These are phyloP conservation scores for Oncopeltus fasciatus DNA, from an alignment of 1,140 invertebrate genomes.

Conservation along the genomic window DNA sequence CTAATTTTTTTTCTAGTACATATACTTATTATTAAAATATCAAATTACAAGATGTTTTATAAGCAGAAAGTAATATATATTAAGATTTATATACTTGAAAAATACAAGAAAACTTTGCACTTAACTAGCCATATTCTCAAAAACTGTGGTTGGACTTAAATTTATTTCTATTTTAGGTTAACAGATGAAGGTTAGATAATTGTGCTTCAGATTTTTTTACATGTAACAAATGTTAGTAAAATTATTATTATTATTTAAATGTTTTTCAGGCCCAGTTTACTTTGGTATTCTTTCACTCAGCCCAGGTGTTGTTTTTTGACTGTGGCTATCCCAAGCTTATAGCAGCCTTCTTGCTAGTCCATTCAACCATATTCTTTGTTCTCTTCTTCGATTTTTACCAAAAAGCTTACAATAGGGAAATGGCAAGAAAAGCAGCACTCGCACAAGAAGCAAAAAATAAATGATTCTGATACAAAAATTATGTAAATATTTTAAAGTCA, in stretches of 20 bases:
- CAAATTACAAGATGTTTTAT: too few relatives aligned
- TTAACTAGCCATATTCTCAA: too few relatives aligned
- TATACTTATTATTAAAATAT: too few relatives aligned
- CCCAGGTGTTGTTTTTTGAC: conserved; percentile 53
- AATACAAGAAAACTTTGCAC: too few relatives aligned
- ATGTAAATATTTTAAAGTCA: not conserved
- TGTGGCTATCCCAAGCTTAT: conserved; percentile 64
- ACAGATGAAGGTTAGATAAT: too few relatives aligned
- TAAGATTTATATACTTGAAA: too few relatives aligned
- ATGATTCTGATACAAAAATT: not conserved
- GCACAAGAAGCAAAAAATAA: not conserved
- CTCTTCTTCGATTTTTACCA: conserved; percentile 86
- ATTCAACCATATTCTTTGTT: conserved; percentile 79
- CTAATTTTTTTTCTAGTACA: too few relatives aligned
- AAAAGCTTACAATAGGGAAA: conserved; percentile 47
- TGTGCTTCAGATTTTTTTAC: too few relatives aligned
- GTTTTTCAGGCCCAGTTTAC: conserved; percentile 58
- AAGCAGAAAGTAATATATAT: too few relatives aligned
- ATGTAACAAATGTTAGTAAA: too few relatives aligned
- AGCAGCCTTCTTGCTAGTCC: conserved; percentile 59
- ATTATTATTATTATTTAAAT: not conserved
- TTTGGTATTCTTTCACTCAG: conserved; percentile 56
- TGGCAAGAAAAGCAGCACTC: not conserved
- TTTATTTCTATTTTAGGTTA: too few relatives aligned
- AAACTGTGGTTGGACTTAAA: too few relatives aligned